Evolutionary conservation across 2,888 invertebrate species (phyloP), one percentile per base, ranked within the genome.

Genomic region (Hyalella azteca): DNA sequence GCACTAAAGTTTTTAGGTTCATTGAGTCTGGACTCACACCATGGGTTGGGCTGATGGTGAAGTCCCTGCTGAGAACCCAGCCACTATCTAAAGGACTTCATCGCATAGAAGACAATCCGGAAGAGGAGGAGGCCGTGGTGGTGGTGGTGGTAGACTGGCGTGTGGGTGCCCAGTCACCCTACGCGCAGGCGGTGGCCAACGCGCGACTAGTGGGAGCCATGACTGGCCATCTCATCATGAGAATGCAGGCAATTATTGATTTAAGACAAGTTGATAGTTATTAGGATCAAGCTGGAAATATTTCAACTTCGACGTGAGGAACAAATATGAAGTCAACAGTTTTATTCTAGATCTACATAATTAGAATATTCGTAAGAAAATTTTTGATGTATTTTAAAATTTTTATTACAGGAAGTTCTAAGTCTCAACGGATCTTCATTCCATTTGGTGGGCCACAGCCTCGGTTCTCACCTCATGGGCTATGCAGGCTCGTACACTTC

Each of bases 111-210:
- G 66, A 36, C 19, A 19, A 19, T 32, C 19, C 39, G 7, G 1
- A 32, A 49, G 11, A 39, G 29, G 77, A 60, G 39, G 40, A 39
- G 19, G 77, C 66, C 13, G 49, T 78, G 36, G 66, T 50, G 78
- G 93, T 95, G 0, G 90, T 95, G 19, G 90, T 93, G 0, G 91
- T 96, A 2, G 95, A 95, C 87, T 96, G 96, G 96, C 91, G 81
- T 91, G 91, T 50, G 5, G 96, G 95, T 0, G 93, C 95, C 0
- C 92, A 92, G 83, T 95, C 95, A 0, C 95, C 95, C 0, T 97
- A 97, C 87, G 93, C 94, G 0, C 95, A 96, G 88, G 96, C 97
- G 0, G 95, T 95, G 2, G 95, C 96, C 0, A 97, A 97, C 87
- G 95, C 94, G 29, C 90, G 96, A 77, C 89, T 97, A 19, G 92